Evolutionary conservation across 1,140 invertebrate genomes (phyloP).

Genomic region (Pogonomyrmex californicus): DNA sequence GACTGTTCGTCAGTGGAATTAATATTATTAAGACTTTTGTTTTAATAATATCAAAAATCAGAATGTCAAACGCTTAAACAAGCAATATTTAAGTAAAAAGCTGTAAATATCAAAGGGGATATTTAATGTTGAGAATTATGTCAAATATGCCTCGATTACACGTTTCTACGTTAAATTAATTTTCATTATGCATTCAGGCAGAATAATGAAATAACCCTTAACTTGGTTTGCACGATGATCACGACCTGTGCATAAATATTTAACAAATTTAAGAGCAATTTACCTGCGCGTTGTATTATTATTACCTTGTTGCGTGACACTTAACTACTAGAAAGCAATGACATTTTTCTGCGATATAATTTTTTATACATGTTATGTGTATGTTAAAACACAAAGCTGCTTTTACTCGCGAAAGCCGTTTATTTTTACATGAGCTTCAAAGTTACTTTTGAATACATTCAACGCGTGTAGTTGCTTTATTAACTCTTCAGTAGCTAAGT

Average conservation of each 20-base stretch:
- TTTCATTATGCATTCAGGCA: conserved; percentile 19
- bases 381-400: conserved; percentile 7
- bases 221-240: background rate
- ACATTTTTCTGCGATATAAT: conserved; percentile 29
- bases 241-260: conserved; percentile 28
- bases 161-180: conserved; percentile 6
- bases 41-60: background rate
- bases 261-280: conserved; percentile 37
- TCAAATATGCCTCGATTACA: background rate
- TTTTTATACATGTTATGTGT: conserved; percentile 48
- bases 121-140: background rate
- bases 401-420: conserved; percentile 14
- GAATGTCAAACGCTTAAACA: background rate
- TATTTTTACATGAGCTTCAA: conserved; percentile 42
- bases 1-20: too few relatives aligned
- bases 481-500: conserved; percentile 39
- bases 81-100: background rate
- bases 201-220: conserved; percentile 29
- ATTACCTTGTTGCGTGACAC: conserved; percentile 51
- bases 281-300: background rate
- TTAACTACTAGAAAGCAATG: conserved; percentile 36
- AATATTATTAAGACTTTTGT: background rate
- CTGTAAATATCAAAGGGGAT: background rate
- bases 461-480: conserved; percentile 12
- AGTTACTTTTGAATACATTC: conserved; percentile 33